Evolutionary conservation across 2,888 invertebrate genomes (phyloP), one percentile per base, ranked within the genome.

Genomic region (Lydus trimaculatus): DNA sequence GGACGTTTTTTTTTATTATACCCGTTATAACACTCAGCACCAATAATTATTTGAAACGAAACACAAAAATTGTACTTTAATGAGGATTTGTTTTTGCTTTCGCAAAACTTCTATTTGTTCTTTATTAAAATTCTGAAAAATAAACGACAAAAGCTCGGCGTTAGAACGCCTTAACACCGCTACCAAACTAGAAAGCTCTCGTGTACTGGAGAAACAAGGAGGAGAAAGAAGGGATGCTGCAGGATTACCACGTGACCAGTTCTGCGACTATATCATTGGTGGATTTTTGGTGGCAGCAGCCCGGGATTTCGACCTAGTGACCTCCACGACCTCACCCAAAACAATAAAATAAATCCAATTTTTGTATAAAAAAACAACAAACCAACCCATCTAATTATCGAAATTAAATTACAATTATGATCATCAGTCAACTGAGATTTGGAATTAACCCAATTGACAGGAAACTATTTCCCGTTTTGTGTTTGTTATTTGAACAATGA

Each of bases 241-340:
- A 81, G 81, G 79, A 80, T 74, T 70, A 78, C 82, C 84, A 84
- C 82, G 82, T 84, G 84, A 69, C 71, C 71, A 73, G 79, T 75
- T 78, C 76, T 77, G 73, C 72, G 25, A 56, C 56, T 56, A 56
- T 28, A 28, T 28, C 56, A 56, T 56, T 56, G 56, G 56, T 56
- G 56, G 56, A 13, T 4, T 56, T 56, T 56, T 28, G 25, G 23
- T 72, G 70, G 72, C 76, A 79, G 81, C 82, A 76, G 77, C 83
- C 85, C 85, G 84, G 85, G 85, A 84, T 84, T 82, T 81, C 84
- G 85, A 85, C 85, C 85, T 82, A 85, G 82, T 85, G 81, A 85
- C 84, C 85, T 81, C 81, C 67, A 69, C 83, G 84, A 85, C 85
- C 84, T 84, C 84, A 78, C 81, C 83, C 76, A 76, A 79, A 75